Evolutionary conservation across 2,888 invertebrate species (phyloP).

Genomic region (Eustalomyia histrio): DNA sequence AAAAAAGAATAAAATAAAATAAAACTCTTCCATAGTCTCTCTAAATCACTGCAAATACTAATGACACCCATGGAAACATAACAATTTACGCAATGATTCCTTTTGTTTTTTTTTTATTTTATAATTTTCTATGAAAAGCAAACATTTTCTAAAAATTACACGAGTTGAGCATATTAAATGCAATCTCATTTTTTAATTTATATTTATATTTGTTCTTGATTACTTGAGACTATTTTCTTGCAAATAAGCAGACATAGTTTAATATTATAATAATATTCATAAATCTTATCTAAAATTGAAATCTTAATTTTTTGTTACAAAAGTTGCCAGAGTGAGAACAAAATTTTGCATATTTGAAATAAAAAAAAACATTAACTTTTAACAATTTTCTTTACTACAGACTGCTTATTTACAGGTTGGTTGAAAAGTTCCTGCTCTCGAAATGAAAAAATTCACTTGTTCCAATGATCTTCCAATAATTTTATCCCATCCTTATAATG

Average conservation of each 20-base stretch:
- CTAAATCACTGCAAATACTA: conserved; percentile 50
- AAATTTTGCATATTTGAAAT: too few species aligned
- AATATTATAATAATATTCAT: conserved; percentile 20
- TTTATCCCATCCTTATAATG: too few species aligned
- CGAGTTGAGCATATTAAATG: conserved; percentile 59
- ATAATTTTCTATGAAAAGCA: conserved; percentile 48
- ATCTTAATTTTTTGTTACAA: conserved; percentile 6
- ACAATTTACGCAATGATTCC: conserved; percentile 35
- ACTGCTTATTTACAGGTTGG: too few species aligned
- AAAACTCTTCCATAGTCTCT: conserved; percentile 38
- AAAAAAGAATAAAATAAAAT: not conserved
- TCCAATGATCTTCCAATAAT: too few species aligned
- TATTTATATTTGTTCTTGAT: not conserved
- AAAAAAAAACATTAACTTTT: too few species aligned
- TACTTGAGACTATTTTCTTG: conserved; percentile 48
- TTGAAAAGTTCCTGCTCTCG: too few species aligned
- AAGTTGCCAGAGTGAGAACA: not conserved
- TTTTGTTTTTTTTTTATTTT: conserved; percentile 23
- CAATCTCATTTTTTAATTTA: conserved; percentile 23
- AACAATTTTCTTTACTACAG: too few species aligned
- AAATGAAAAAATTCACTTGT: too few species aligned
- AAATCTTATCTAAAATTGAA: conserved; percentile 27
- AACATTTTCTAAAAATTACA: conserved; percentile 47
- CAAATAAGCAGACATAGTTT: conserved; percentile 7
- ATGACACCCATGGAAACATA: conserved; percentile 46